Conservation (phyloP, 92 coral and sea anemone species). For the Epizoanthus illoricatus region DNA sequence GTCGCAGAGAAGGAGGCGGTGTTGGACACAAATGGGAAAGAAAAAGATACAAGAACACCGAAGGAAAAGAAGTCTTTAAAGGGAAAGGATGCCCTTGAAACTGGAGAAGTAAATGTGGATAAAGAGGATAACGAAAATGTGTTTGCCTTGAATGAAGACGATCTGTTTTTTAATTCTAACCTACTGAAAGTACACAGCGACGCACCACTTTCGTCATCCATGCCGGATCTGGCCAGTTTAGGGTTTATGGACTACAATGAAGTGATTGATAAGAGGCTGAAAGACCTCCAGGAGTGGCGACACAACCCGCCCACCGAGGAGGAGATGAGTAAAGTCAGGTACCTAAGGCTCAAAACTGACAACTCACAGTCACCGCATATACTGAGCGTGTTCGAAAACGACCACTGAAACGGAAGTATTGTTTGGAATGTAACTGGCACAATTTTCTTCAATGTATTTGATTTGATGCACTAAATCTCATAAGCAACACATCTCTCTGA, state of each 20-base stretch:
- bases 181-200: constrained; percentile 64
- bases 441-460: too few relatives aligned
- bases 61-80: neutral
- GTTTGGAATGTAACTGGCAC: too few relatives aligned
- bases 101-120: neutral
- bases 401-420: neutral
- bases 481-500: too few relatives aligned
- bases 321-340: constrained; percentile 84
- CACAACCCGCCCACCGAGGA: constrained; percentile 65
- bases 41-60: neutral
- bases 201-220: constrained; percentile 47
- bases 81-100: constrained; percentile 14
- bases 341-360: constrained; percentile 63
- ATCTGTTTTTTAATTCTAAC: constrained; percentile 63
- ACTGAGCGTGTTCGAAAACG: constrained; percentile 67
- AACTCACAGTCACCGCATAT: constrained; percentile 56
- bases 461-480: too few relatives aligned
- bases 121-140: constrained; percentile 24
- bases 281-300: constrained; percentile 55
- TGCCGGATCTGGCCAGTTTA: constrained; percentile 76
- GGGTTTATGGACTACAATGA: constrained; percentile 90
- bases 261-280: constrained; percentile 72
- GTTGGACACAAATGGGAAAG: too few relatives aligned
- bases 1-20: neutral
- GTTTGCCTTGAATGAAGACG: constrained; percentile 37